These are phyloP conservation scores for Drosophila merina DNA, from an alignment of 2,888 invertebrate species.

Conservation along the genomic window DNA sequence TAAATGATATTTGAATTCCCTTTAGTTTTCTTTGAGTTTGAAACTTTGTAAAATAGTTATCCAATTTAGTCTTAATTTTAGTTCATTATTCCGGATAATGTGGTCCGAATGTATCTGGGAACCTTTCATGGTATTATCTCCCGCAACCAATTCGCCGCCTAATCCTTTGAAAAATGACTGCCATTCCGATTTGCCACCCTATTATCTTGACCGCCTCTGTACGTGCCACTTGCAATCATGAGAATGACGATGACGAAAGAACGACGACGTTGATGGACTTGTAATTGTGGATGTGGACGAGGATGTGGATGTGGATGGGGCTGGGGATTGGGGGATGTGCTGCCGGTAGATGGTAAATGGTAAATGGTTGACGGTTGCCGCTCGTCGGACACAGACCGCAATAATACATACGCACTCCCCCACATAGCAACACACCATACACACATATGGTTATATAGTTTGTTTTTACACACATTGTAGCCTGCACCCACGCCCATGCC, in stretches of 20 bases:
- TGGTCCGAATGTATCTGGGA: background rate
- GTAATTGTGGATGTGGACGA: constrained; percentile 41
- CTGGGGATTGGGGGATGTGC: constrained; percentile 2
- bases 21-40: background rate
- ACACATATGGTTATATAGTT: constrained; percentile 3
- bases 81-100: background rate
- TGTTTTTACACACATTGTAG: constrained; percentile 49
- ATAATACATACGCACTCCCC: constrained; percentile 22
- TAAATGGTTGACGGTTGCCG: constrained; percentile 18
- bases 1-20: background rate
- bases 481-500: constrained; percentile 50
- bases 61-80: background rate
- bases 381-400: constrained; percentile 54
- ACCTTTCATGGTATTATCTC: background rate
- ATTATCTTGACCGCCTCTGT: constrained; percentile 24
- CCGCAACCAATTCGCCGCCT: background rate
- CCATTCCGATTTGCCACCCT: background rate
- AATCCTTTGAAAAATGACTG: background rate
- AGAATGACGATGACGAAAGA: constrained; percentile 43
- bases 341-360: constrained; percentile 24
- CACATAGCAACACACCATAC: no score
- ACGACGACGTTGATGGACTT: constrained; percentile 44
- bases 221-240: constrained; percentile 32
- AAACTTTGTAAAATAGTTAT: no score
- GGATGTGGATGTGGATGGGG: constrained; percentile 11